phyloP scores from a whole-genome alignment of 2,888 invertebrate genomes.

The Phytoseiulus persimilis region DNA sequence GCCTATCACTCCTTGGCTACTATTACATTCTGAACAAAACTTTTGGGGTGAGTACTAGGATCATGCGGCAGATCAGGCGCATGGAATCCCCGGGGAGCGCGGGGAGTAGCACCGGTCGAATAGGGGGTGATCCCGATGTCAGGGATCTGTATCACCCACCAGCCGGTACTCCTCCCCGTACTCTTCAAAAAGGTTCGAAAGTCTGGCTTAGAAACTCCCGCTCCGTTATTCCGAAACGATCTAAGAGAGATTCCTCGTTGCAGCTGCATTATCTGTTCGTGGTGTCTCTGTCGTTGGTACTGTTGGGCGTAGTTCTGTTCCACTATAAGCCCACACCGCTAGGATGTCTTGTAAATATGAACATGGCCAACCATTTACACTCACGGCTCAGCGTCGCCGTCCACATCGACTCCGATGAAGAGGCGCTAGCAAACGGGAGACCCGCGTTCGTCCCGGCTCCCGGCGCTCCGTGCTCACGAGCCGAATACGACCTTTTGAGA shows the following conservation, averaged over 20 bases:
- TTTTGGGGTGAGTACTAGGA: conserved; percentile 32
- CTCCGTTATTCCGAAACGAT: too few relatives aligned
- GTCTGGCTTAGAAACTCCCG: too few relatives aligned
- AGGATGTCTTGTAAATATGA: conserved; percentile 37
- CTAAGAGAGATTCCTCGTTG: conserved; percentile 47
- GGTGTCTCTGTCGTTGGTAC: conserved; percentile 67
- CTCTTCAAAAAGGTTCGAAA: too few relatives aligned
- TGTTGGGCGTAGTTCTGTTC: conserved; percentile 63
- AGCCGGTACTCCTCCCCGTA: too few relatives aligned
- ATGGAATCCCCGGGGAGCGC: too few relatives aligned
- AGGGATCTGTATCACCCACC: too few relatives aligned
- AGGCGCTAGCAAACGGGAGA: neutral
- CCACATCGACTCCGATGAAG: conserved; percentile 12
- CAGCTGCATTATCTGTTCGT: conserved; percentile 76
- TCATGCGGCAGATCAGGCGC: too few relatives aligned
- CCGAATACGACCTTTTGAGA: conserved; percentile 34
- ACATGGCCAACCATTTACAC: conserved; percentile 29
- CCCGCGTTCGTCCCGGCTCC: neutral
- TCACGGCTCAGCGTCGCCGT: conserved; percentile 36
- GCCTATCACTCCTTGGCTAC: conserved; percentile 71
- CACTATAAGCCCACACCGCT: conserved; percentile 58
- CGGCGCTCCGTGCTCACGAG: neutral
- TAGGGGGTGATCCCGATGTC: too few relatives aligned
- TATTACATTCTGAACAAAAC: conserved; percentile 60
- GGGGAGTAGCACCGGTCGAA: too few relatives aligned